A percentile compares a stretch with the other conserved stretches of the same genome.
Conservation (phyloP, 2,888 invertebrate genomes). For the Sesamia inferens region DNA sequence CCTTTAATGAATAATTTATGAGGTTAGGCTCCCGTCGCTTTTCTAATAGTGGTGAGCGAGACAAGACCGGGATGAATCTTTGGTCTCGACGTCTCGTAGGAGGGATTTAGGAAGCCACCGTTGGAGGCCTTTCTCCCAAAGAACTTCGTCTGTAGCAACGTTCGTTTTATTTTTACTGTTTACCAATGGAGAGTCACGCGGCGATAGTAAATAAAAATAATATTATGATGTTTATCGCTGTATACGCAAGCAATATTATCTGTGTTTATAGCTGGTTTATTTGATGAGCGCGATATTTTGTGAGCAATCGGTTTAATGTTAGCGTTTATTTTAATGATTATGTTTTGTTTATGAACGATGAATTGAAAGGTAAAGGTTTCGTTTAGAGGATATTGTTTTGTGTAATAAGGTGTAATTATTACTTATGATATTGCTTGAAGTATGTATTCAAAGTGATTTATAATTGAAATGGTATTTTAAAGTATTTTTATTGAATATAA, state of each 20-base stretch:
- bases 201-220: conserved; percentile 69
- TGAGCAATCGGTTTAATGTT: conserved; percentile 54
- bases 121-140: conserved; percentile 39
- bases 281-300: conserved; percentile 57
- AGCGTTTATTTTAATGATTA: conserved; percentile 57
- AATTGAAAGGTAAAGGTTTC: conserved; percentile 37
- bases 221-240: conserved; percentile 64
- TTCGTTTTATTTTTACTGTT: conserved; percentile 61
- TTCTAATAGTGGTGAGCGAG: conserved; percentile 77
- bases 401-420: conserved; percentile 25
- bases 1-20: conserved; percentile 78
- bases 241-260: conserved; percentile 60
- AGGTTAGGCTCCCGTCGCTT: conserved; percentile 68
- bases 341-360: conserved; percentile 56
- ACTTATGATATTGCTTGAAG: background rate
- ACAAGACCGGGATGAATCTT: conserved; percentile 67
- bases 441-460: background rate
- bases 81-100: conserved; percentile 59
- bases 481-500: background rate
- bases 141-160: conserved; percentile 28
- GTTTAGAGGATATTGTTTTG: conserved; percentile 24
- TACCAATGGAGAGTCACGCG: conserved; percentile 60
- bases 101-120: conserved; percentile 62
- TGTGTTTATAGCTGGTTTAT: conserved; percentile 60
- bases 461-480: background rate